A percentile compares a stretch with the other conserved stretches of the same genome.
These are phyloP conservation scores for Mastomys natalensis DNA, from an alignment of 2,113 vertebrate species.

Conservation along the genomic window DNA sequence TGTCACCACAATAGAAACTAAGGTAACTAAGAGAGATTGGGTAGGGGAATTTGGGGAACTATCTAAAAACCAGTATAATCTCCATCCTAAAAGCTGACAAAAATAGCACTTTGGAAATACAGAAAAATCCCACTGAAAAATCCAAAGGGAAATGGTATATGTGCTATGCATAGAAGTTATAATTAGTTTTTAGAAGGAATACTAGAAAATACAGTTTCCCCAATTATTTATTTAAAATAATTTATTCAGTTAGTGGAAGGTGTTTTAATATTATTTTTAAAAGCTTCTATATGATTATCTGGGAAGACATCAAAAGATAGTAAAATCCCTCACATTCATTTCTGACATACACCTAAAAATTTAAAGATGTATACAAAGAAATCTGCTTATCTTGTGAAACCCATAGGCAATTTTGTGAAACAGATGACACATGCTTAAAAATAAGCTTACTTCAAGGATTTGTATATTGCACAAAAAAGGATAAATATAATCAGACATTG, in stretches of 20 bases:
- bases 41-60: neutral
- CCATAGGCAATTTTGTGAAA: neutral
- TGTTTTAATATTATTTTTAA: neutral
- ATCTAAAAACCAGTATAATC: neutral
- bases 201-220: neutral
- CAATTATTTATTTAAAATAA: neutral
- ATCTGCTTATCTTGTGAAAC: neutral
- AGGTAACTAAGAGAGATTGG: neutral
- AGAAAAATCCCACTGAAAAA: neutral
- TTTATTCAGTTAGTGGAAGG: slow-evolving; percentile 26
- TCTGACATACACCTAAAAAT: neutral
- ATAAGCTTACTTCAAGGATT: neutral
- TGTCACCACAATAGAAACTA: neutral
- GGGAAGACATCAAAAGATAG: neutral
- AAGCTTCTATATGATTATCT: neutral
- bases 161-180: neutral
- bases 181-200: slow-evolving; percentile 1
- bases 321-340: neutral
- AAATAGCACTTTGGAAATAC: neutral
- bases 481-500: neutral
- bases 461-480: neutral
- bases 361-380: neutral
- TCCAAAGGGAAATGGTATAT: neutral
- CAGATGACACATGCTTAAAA: neutral
- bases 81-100: neutral